A percentile compares a stretch with the other conserved stretches of the same genome.
phyloP scores from a whole-genome alignment of 2,797 vertebrate genomes.

The Serranus cabrilla region DNA sequence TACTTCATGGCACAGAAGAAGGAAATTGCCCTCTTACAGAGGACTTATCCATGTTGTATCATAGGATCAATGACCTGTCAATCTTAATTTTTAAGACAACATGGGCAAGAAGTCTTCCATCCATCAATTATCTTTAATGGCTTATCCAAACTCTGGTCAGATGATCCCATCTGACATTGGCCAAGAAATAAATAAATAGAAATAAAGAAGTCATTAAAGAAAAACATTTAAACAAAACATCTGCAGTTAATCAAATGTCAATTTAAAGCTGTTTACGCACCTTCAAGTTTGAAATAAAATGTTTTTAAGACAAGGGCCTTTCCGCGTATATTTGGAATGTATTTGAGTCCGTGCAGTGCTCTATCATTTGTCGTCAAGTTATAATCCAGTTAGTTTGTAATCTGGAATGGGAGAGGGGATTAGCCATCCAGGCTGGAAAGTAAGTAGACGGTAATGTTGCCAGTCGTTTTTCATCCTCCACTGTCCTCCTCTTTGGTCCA shows the following conservation, averaged over 20 bases:
- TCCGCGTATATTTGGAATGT: background rate
- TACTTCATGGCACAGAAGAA: background rate
- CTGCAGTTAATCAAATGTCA: background rate
- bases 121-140: too few species aligned
- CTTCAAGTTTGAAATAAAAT: slow-evolving; percentile 2
- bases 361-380: slow-evolving; percentile 28
- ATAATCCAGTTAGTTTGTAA: slow-evolving; percentile 65
- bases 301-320: slow-evolving; percentile 13
- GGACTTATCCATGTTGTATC: background rate
- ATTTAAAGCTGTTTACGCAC: background rate
- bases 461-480: slow-evolving; percentile 27
- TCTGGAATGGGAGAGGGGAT: slow-evolving; percentile 57
- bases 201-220: too few species aligned
- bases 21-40: background rate
- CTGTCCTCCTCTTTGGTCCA: slow-evolving; percentile 26
- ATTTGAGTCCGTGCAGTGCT: slow-evolving; percentile 6
- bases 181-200: too few species aligned
- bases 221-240: too few species aligned
- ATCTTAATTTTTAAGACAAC: background rate
- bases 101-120: background rate
- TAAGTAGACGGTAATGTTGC: slow-evolving; percentile 49
- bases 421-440: slow-evolving; percentile 42
- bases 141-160: too few species aligned
- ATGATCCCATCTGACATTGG: too few species aligned
- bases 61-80: too few species aligned